These are phyloP conservation scores for Macquaria ambigua DNA, from an alignment of 2,113 vertebrate species.

Conservation along the genomic window DNA sequence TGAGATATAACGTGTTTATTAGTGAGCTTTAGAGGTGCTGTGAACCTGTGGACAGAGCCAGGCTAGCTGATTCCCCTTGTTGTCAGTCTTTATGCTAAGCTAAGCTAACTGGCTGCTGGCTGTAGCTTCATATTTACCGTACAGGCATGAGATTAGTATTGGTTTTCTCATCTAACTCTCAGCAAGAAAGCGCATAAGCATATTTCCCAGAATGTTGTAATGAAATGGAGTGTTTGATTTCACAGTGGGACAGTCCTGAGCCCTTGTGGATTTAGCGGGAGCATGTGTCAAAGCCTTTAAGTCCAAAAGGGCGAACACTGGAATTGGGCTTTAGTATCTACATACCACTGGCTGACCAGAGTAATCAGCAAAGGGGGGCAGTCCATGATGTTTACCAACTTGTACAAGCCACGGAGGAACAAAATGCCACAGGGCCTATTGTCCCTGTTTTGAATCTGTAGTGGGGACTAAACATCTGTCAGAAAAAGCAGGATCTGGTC, in stretches of 20 bases:
- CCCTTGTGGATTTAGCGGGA: not conserved
- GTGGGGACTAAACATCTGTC: constrained; percentile 45
- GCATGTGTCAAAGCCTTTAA: constrained; percentile 10
- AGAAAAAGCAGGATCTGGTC: constrained; percentile 37
- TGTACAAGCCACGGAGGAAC: not conserved
- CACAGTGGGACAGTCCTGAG: not conserved
- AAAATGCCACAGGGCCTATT: constrained; percentile 16
- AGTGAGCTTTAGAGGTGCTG: not conserved
- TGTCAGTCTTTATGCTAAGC: not conserved
- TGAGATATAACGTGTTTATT: not conserved
- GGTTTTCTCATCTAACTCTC: too few relatives aligned
- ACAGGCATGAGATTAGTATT: not conserved
- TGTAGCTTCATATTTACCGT: not conserved
- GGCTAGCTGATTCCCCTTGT: too few relatives aligned
- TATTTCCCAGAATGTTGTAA: not conserved
- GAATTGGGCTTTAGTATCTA: not conserved
- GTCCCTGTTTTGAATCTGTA: constrained; percentile 23
- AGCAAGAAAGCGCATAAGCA: not conserved
- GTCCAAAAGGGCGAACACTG: not conserved
- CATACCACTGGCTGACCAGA: not conserved
- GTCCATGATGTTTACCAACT: constrained; percentile 8
- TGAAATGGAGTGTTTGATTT: not conserved
- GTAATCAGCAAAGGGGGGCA: not conserved
- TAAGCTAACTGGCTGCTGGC: not conserved
- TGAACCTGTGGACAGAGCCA: not conserved